Base-by-base conservation (phyloP, 2,888 invertebrate genomes). In the Tetragnatha montana region DNA sequence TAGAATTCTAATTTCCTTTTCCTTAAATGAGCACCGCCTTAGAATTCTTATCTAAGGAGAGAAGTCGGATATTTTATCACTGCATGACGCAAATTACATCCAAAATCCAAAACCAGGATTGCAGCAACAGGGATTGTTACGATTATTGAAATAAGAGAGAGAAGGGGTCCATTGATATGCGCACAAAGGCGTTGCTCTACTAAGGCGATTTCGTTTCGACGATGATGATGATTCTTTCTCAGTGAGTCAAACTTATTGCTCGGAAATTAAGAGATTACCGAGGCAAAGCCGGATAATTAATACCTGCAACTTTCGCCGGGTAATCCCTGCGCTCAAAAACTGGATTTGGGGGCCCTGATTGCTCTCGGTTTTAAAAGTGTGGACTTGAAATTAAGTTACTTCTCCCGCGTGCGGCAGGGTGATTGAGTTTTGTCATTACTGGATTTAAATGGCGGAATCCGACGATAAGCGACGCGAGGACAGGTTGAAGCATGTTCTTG, bases 401-500 rank as follows among this genome's bases (percentile, higher is more conserved):
- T 35, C 81, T 17, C 35, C 51, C n/a, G 21, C 81, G n/a, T 49
- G 35, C 35, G 35, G 35, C 2, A 35, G 35, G 35, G 85, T 89
- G 89, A 89, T 89, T 86, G 89, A 89, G 89, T 89, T 89, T 89
- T 89, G 89, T 89, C 89, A 89, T 89, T 89, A 89, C 79, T 74
- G 73, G 69, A 71, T 75, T 83, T 60, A 35, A 60, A 60, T 35
- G 47, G 82, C 49, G 8, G 68, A 78, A 71, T 79, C 50, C 60
- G 69, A 2, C 76, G 84, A 84, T 85, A 85, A 85, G 78, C 69
- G 19, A 17, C 22, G 35, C 19, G 78, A 75, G 22, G 88, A 80
- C 88, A 89, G 84, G 75, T 89, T 89, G 84, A 89, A 75, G 80
- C 84, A 89, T 47, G 21, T 76, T 49, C 76, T 84, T 69, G 35